Base-by-base conservation (phyloP, 2,888 invertebrate genomes). In the Saturnia japonica region DNA sequence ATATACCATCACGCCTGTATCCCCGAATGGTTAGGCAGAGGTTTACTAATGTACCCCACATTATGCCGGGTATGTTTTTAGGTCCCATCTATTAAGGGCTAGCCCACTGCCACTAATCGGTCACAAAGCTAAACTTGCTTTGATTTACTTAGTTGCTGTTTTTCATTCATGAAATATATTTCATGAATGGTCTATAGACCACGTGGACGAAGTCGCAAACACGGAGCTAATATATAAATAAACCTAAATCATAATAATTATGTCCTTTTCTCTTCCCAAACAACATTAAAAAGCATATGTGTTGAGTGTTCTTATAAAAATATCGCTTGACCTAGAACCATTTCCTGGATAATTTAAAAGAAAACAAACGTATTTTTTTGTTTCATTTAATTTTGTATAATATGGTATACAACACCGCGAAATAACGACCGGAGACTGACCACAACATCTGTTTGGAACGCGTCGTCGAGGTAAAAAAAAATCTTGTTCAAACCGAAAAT, bases 381-480 rank as follows among this genome's bases (percentile, higher is more conserved):
- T 19, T 11, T 40, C n/a, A 34, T 3, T 28, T 16, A 3, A 34
- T 40, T 19, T n/a, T 22, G 62, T 19, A 28, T 28, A 64, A 64
- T 28, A 34, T 40, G n/a, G 16, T n/a, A 64, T n/a, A 64, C 19
- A 19, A n/a, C 9, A 40, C 40, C n/a, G n/a, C 19, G 40, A 64
- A 7, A 64, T 64, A n/a, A 64, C 34, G 64, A 64, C 22, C 40
- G 64, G 40, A 40, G 40, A 40, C 8, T n/a, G 40, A 19, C 64
- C 64, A 64, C 64, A 64, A 64, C 40, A 64, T 40, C 64, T 40
- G 40, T 64, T 60, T n/a, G 64, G 64, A n/a, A n/a, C 19, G 40
- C 40, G 16, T 40, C 64, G 40, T 1, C n/a, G 40, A 4, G 57
- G 57, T 60, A 60, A 3, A 28, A 14, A 22, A n/a, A 11, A 8